Conservation (phyloP, 2,797 vertebrate genomes). For the Squalus acanthias region DNA sequence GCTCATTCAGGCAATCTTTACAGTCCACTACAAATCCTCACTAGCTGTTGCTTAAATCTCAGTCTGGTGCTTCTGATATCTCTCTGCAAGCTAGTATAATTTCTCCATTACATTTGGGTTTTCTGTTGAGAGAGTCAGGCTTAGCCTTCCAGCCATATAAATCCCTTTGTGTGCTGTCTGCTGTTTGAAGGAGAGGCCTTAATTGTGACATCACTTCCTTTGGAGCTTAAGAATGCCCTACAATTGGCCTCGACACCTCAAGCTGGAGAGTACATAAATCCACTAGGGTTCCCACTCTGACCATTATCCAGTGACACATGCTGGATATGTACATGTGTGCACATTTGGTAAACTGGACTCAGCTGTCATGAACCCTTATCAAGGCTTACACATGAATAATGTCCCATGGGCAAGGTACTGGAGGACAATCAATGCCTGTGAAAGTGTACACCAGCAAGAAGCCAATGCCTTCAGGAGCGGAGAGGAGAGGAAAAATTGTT, state of each 20-base stretch:
- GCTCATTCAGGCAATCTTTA: neutral
- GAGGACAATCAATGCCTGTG: neutral
- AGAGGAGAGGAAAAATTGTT: neutral
- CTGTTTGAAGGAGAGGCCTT: neutral
- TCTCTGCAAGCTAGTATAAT: neutral
- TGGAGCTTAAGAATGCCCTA: neutral
- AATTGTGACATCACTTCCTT: slow-evolving; percentile 13
- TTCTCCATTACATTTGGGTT: neutral
- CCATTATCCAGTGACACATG: neutral
- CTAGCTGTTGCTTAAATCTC: neutral
- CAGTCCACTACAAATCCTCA: neutral
- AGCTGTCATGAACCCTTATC: neutral
- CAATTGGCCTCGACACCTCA: neutral
- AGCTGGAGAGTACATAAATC: neutral
- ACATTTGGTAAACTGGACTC: neutral
- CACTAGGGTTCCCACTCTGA: neutral
- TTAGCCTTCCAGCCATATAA: neutral
- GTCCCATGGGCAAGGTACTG: neutral
- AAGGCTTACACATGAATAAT: neutral
- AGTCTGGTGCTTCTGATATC: neutral
- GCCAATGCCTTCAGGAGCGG: neutral
- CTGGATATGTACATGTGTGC: neutral
- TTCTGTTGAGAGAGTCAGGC: neutral
- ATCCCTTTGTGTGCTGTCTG: neutral
- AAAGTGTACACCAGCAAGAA: neutral